Conservation (phyloP, 2,797 vertebrate species). For the Tangara arthus region DNA sequence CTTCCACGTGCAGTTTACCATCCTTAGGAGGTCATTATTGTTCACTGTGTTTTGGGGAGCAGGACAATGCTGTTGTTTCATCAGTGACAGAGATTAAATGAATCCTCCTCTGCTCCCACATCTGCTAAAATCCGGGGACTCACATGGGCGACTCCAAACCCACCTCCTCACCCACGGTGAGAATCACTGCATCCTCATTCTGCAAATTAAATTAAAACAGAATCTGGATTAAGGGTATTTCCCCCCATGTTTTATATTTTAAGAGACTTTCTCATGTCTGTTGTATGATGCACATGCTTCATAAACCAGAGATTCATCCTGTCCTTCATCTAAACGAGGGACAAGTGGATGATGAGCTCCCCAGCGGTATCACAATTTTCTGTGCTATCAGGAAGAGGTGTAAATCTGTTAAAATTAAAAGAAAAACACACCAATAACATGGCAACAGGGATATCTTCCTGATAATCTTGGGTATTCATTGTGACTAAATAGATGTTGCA, state of each 20-base stretch:
- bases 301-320: slow-evolving; percentile 17
- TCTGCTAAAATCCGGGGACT: not conserved
- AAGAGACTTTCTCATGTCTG: not conserved
- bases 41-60: not conserved
- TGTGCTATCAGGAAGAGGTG: not conserved
- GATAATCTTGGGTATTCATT: slow-evolving; percentile 30
- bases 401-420: slow-evolving; percentile 34
- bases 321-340: not conserved
- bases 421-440: not conserved
- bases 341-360: not conserved
- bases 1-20: not conserved
- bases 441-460: not conserved
- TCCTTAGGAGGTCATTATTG: not conserved
- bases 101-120: not conserved
- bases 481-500: slow-evolving; percentile 46
- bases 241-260: not conserved
- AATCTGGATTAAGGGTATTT: not conserved
- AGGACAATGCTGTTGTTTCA: slow-evolving; percentile 36
- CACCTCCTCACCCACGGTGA: rapidly evolving
- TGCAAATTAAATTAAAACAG: not conserved
- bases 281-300: not conserved
- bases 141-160: not conserved
- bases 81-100: slow-evolving; percentile 1
- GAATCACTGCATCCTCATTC: not conserved
- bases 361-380: not conserved